Evolutionary conservation across 1,140 invertebrate genomes (phyloP).

Genomic region (Argopecten irradians): DNA sequence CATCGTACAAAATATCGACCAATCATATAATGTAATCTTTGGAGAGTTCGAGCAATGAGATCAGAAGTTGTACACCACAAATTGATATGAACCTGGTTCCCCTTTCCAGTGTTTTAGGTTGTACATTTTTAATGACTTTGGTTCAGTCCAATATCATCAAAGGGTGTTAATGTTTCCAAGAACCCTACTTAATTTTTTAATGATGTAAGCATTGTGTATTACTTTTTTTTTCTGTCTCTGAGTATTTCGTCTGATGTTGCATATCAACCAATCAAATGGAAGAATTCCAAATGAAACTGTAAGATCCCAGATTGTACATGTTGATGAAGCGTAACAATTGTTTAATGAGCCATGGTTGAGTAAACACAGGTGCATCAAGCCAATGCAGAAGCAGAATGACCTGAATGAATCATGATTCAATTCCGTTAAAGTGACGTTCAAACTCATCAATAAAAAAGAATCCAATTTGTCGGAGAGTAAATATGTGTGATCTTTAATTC

Average conservation of each 20-base stretch:
- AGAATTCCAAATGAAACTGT: not conserved
- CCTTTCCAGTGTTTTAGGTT: not conserved
- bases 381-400: not conserved
- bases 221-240: not conserved
- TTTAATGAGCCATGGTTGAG: not conserved
- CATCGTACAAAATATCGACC: constrained; percentile 2
- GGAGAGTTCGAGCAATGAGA: constrained; percentile 2
- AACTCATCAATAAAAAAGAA: constrained; percentile 3
- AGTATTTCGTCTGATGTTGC: not conserved
- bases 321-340: not conserved
- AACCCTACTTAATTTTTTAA: not conserved
- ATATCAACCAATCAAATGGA: not conserved
- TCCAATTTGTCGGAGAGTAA: not conserved
- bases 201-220: constrained; percentile 12
- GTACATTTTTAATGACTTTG: not conserved
- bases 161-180: not conserved
- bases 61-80: constrained; percentile 12
- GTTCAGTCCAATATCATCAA: not conserved
- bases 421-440: not conserved
- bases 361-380: constrained; percentile 2
- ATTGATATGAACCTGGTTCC: not conserved
- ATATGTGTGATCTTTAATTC: not conserved
- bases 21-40: not conserved
- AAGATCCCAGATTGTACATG: not conserved
- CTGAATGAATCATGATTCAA: not conserved